Evolutionary conservation across 2,888 invertebrate species (phyloP).

Genomic region (Liodrosophila aerea): DNA sequence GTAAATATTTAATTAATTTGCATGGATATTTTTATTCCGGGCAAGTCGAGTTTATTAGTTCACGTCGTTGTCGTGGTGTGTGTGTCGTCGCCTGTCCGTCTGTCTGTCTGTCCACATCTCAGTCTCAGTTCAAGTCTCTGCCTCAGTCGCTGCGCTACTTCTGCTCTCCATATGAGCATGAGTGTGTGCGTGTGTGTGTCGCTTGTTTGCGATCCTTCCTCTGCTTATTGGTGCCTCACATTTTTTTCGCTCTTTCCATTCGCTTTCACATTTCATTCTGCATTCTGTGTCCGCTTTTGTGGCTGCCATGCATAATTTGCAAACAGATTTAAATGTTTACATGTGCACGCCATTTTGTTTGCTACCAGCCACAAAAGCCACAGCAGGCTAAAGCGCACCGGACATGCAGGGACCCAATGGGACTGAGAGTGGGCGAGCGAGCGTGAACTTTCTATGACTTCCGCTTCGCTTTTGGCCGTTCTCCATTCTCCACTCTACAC

Average conservation of each 20-base stretch:
- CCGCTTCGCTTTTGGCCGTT: background rate
- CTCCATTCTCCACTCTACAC: background rate
- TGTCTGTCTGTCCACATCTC: background rate
- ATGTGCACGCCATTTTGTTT: constrained; percentile 60
- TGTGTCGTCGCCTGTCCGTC: background rate
- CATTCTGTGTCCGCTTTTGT: constrained; percentile 20
- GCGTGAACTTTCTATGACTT: constrained; percentile 3
- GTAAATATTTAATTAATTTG: constrained; percentile 78
- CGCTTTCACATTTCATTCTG: constrained; percentile 12
- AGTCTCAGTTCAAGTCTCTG: background rate
- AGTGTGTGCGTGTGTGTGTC: background rate
- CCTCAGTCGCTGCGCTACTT: no score
- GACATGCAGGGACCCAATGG: background rate
- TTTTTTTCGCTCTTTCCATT: background rate
- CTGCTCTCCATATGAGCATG: background rate
- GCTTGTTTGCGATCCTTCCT: constrained; percentile 10
- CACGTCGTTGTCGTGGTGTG: no score
- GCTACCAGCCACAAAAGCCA: constrained; percentile 37
- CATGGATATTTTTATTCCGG: constrained; percentile 76
- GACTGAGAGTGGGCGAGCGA: background rate
- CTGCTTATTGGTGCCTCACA: background rate
- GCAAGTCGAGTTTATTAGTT: constrained; percentile 72
- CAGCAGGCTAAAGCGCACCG: constrained; percentile 15
- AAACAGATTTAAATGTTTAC: constrained; percentile 69
- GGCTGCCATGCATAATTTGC: constrained; percentile 66